These are phyloP conservation scores for Amblyopsis hoosieri DNA, from an alignment of 2,797 vertebrate genomes.

Conservation along the genomic window DNA sequence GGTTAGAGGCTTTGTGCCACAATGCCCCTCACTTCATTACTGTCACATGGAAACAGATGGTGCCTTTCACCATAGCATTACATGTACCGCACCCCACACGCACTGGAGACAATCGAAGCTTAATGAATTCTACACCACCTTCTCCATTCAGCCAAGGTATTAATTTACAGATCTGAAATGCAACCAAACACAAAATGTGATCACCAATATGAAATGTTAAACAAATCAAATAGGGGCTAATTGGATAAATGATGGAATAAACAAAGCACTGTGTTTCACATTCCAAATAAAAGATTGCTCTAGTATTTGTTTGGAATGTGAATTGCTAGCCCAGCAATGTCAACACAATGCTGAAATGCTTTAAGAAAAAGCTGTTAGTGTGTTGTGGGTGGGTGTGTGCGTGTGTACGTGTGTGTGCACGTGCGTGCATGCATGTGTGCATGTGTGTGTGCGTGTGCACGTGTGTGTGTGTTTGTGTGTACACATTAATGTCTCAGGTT, in stretches of 20 bases:
- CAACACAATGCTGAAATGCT: constrained; percentile 44
- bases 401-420: constrained; percentile 19
- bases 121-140: constrained; percentile 76
- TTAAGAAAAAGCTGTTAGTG: constrained; percentile 39
- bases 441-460: not conserved
- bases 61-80: constrained; percentile 77
- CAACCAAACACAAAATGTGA: constrained; percentile 73
- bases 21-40: constrained; percentile 85
- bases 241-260: constrained; percentile 75
- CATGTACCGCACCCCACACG: constrained; percentile 49
- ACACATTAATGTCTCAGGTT: constrained; percentile 12
- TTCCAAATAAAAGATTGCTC: constrained; percentile 65
- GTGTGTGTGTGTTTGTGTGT: not conserved
- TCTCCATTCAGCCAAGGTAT: constrained; percentile 66
- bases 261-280: constrained; percentile 65
- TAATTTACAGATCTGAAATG: constrained; percentile 77
- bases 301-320: constrained; percentile 52
- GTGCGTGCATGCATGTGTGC: not conserved
- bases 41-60: constrained; percentile 85
- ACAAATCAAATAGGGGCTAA: constrained; percentile 73
- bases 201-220: constrained; percentile 72
- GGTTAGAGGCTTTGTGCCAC: constrained; percentile 77
- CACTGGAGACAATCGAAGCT: constrained; percentile 42
- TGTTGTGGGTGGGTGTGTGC: constrained; percentile 21
- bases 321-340: constrained; percentile 46